Evolutionary conservation across 2,888 invertebrate genomes (phyloP).

Genomic region (Nineta flava): DNA sequence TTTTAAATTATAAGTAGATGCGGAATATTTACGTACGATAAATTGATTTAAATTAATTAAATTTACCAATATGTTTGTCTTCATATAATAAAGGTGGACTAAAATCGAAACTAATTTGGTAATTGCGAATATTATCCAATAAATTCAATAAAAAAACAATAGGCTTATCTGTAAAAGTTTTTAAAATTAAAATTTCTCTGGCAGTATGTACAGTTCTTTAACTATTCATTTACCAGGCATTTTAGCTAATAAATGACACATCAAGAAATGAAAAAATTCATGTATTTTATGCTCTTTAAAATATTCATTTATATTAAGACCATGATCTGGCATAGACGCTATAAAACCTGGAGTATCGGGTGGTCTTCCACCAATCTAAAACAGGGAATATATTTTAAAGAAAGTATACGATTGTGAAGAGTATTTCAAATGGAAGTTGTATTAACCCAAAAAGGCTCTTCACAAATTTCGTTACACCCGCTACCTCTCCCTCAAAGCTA

Average conservation of each 20-base stretch:
- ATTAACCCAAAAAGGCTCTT: too few species aligned
- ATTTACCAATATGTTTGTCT: neutral
- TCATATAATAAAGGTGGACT: neutral
- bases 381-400: too few species aligned
- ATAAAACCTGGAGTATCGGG: neutral
- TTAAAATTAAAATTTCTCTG: too few species aligned
- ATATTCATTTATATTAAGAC: neutral
- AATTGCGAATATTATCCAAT: neutral
- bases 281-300: neutral
- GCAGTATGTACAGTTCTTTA: too few species aligned
- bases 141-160: neutral
- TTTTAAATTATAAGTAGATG: too few species aligned
- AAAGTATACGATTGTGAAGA: too few species aligned
- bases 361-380: too few species aligned
- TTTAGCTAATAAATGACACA: neutral
- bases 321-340: neutral
- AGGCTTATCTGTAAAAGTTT: neutral
- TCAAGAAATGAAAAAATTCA: slow-evolving; percentile 5
- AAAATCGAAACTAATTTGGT: neutral
- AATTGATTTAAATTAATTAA: too few species aligned
- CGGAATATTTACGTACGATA: too few species aligned
- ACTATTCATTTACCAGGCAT: neutral
- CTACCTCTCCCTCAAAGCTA: too few species aligned
- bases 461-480: too few species aligned
- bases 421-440: too few species aligned